Evolutionary conservation across 2,888 invertebrate species (phyloP).

Genomic region (Idaea biselata): DNA sequence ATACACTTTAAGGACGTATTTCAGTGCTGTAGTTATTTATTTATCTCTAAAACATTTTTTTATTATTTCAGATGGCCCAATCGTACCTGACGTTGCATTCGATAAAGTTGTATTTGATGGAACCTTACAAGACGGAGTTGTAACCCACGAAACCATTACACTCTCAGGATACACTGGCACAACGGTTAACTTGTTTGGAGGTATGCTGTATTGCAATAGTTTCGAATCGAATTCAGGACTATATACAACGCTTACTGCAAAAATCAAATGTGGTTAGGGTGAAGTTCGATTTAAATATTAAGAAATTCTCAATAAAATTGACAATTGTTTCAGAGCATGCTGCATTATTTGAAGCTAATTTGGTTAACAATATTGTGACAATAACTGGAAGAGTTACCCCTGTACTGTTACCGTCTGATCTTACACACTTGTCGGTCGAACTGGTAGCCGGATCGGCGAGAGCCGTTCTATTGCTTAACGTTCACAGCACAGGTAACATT

Average conservation of each 20-base stretch:
- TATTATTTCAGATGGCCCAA: not conserved
- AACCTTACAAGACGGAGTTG: conserved; percentile 30
- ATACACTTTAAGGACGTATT: not conserved
- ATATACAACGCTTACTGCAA: no score
- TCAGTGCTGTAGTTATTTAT: not conserved
- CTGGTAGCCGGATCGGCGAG: conserved; percentile 45
- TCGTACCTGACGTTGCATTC: conserved; percentile 33
- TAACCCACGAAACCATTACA: conserved; percentile 50
- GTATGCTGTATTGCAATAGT: conserved; percentile 28
- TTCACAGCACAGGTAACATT: conserved; percentile 26
- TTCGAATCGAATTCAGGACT: no score
- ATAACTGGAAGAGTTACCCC: conserved; percentile 32
- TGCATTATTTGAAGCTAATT: conserved; percentile 37
- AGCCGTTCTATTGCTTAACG: conserved; percentile 45
- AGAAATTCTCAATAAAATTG: no score
- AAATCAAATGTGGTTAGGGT: no score
- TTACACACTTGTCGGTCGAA: conserved; percentile 46
- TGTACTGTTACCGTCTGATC: conserved; percentile 35
- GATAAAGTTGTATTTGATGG: conserved; percentile 53
- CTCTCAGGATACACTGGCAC: conserved; percentile 40
- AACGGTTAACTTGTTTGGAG: conserved; percentile 45
- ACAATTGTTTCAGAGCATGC: conserved; percentile 37
- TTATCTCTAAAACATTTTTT: not conserved
- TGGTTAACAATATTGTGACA: conserved; percentile 37
- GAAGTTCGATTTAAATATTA: no score